Evolutionary conservation across 2,113 vertebrate genomes (phyloP).

Genomic region (Planiliza haematocheilus): DNA sequence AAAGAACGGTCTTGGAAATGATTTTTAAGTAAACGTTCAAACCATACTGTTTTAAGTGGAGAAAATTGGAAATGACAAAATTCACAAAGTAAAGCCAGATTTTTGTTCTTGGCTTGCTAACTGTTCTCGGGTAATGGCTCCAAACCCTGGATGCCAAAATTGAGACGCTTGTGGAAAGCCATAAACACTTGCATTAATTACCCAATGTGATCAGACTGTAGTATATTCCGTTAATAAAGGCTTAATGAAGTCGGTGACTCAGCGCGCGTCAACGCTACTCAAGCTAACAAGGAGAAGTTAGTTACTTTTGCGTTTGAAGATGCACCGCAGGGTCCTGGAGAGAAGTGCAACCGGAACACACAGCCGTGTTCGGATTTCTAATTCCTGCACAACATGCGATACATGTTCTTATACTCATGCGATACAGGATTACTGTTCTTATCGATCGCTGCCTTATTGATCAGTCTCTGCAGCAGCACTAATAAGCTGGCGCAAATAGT

Average conservation of each 20-base stretch:
- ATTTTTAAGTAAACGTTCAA: slow-evolving; percentile 64
- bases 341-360: background rate
- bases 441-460: no score
- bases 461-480: no score
- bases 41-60: slow-evolving; percentile 57
- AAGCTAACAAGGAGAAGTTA: background rate
- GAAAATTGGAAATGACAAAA: slow-evolving; percentile 67
- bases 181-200: slow-evolving; percentile 58
- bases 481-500: background rate
- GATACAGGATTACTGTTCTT: no score
- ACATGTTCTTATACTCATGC: no score
- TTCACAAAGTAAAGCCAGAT: slow-evolving; percentile 62
- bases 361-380: no score
- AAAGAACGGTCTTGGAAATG: slow-evolving; percentile 40
- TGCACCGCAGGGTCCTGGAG: background rate
- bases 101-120: slow-evolving; percentile 68
- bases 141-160: slow-evolving; percentile 44
- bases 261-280: background rate
- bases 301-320: background rate
- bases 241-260: slow-evolving; percentile 34
- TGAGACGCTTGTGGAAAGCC: slow-evolving; percentile 36
- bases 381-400: no score
- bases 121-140: slow-evolving; percentile 42
- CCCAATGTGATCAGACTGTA: slow-evolving; percentile 7
- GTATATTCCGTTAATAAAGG: slow-evolving; percentile 40